phyloP scores from a whole-genome alignment of 1,140 invertebrate species.

The Samia ricini region DNA sequence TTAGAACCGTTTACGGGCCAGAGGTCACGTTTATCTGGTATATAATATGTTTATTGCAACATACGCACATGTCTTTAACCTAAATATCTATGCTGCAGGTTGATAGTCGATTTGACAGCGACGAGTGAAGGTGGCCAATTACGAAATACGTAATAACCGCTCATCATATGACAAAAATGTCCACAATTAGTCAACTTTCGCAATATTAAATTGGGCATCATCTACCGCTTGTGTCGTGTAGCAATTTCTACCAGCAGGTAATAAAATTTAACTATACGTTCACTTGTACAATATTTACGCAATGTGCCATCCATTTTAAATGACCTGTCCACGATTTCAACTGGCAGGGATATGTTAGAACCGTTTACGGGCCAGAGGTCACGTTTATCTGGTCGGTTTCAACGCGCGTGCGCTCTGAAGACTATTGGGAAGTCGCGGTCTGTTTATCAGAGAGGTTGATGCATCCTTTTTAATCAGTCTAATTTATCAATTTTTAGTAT shows the following conservation, averaged over 20 bases:
- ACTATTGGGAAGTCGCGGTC: conserved; percentile 34
- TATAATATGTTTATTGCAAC: background rate
- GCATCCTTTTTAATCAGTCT: conserved; percentile 29
- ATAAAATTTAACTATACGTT: conserved; percentile 20
- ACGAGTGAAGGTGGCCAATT: conserved; percentile 10
- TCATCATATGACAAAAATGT: conserved; percentile 19
- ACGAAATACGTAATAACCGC: conserved; percentile 5
- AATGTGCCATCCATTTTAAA: conserved; percentile 18
- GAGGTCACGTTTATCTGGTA: no score
- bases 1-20: background rate
- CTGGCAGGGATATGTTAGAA: background rate
- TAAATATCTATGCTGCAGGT: background rate
- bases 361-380: conserved; percentile 9
- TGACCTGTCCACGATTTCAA: conserved; percentile 14
- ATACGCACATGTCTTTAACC: background rate
- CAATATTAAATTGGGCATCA: conserved; percentile 13
- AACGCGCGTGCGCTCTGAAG: conserved; percentile 14
- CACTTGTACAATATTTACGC: conserved; percentile 42
- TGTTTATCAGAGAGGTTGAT: conserved; percentile 36
- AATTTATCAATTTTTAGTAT: conserved; percentile 5
- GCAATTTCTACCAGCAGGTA: conserved; percentile 15
- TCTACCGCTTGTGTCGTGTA: conserved; percentile 12
- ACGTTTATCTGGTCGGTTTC: conserved; percentile 15
- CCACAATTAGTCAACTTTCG: conserved; percentile 10
- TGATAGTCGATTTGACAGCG: conserved; percentile 6